Percentiles rank a stretch among this genome's conserved stretches.
Conservation (phyloP, 2,888 invertebrate species). For the Caenorhabditis becei region DNA sequence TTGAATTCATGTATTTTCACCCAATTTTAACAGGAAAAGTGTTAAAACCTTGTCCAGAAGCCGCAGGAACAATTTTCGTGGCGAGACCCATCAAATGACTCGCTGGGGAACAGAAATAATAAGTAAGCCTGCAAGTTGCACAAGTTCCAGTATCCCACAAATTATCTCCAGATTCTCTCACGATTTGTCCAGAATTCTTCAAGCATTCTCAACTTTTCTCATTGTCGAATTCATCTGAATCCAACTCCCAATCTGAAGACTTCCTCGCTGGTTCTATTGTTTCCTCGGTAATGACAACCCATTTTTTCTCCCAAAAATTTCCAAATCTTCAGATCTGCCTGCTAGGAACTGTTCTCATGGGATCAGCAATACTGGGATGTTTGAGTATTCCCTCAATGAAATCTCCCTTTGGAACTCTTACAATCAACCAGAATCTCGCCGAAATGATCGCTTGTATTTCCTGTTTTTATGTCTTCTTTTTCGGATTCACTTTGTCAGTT, state of each 20-base stretch:
- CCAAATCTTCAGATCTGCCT: conserved; percentile 10
- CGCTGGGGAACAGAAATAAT: too few relatives aligned
- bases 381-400: conserved; percentile 42
- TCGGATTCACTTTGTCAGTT: conserved; percentile 34
- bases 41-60: too few relatives aligned
- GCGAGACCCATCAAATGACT: too few relatives aligned
- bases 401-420: conserved; percentile 35
- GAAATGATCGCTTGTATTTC: conserved; percentile 25
- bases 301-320: neutral
- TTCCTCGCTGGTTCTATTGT: conserved; percentile 25
- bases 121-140: too few relatives aligned
- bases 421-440: conserved; percentile 37
- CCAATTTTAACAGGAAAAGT: too few relatives aligned
- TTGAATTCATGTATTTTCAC: too few relatives aligned
- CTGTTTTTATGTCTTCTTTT: conserved; percentile 26
- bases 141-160: conserved; percentile 10
- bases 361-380: conserved; percentile 24
- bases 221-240: neutral
- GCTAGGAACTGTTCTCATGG: conserved; percentile 24
- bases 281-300: neutral
- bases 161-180: conserved; percentile 1
- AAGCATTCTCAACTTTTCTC: too few relatives aligned
- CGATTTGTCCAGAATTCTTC: neutral
- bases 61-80: too few relatives aligned
- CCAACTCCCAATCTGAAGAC: conserved; percentile 1